Percentiles rank a stretch among this genome's conserved stretches.
Conservation (phyloP, 2,113 vertebrate genomes). For the Bostrychus sinensis region DNA sequence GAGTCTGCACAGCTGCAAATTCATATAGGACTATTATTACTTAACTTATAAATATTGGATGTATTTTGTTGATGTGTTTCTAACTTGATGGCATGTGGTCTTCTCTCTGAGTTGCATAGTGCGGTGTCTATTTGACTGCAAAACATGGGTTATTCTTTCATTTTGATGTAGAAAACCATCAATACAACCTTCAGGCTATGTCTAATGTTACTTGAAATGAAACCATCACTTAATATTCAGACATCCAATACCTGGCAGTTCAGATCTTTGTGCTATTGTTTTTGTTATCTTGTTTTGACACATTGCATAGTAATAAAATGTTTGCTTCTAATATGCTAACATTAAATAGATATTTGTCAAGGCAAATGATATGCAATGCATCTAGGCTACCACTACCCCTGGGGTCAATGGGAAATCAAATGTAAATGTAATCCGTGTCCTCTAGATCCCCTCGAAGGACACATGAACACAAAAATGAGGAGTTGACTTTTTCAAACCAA, state of each 20-base stretch:
- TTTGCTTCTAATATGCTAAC: no score
- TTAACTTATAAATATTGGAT: neutral
- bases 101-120: no score
- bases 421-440: neutral
- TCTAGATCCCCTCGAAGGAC: neutral
- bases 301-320: neutral
- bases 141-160: neutral
- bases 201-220: neutral
- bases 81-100: no score
- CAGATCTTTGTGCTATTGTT: no score
- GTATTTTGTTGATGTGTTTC: neutral
- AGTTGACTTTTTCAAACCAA: neutral
- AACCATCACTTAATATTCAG: neutral
- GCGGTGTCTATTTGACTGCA: no score
- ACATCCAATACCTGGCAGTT: neutral
- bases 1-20: no score
- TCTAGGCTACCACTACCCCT: neutral
- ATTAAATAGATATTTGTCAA: no score
- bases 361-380: neutral
- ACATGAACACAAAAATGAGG: neutral
- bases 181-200: neutral
- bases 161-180: neutral
- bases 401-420: neutral
- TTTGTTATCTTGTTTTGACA: neutral
- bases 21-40: no score